A percentile compares a stretch with the other conserved stretches of the same genome.
phyloP scores from a whole-genome alignment of 2,113 vertebrate genomes.

The Laticauda laticaudata region DNA sequence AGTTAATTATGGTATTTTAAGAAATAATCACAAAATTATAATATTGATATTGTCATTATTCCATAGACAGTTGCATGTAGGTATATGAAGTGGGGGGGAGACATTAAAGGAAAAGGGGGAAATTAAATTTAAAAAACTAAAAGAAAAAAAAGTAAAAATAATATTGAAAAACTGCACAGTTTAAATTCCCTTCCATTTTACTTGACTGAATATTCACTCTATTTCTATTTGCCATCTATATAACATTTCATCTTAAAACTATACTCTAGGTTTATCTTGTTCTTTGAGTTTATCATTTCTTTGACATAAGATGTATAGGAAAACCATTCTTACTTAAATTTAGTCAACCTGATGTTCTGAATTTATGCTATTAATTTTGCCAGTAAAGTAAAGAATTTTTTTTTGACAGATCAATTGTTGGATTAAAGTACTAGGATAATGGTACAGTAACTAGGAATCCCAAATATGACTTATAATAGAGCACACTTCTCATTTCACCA shows the following conservation, averaged over 20 bases:
- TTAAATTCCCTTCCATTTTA: not conserved
- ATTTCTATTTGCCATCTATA: not conserved
- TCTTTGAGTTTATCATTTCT: not conserved
- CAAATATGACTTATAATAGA: slow-evolving; percentile 53
- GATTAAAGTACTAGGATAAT: slow-evolving; percentile 40
- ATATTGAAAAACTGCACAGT: not conserved
- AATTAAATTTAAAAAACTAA: not conserved
- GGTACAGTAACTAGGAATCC: slow-evolving; percentile 51
- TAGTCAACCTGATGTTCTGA: not conserved
- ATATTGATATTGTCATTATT: not conserved
- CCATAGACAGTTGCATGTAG: not conserved
- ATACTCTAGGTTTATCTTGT: not conserved
- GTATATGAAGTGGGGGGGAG: not conserved
- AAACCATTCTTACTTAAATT: not conserved
- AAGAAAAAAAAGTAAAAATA: not conserved
- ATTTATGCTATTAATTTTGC: not conserved
- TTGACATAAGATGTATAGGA: not conserved
- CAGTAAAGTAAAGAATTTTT: not conserved
- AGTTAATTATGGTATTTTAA: not conserved
- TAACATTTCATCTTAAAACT: not conserved
- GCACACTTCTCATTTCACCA: slow-evolving; percentile 51
- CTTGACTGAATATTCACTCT: not conserved
- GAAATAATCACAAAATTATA: not conserved
- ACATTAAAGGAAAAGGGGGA: not conserved
- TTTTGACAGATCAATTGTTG: not conserved